A percentile compares a stretch with the other conserved stretches of the same genome.
phyloP scores from a whole-genome alignment of 1,140 invertebrate genomes.

The Drosophila arizonae region DNA sequence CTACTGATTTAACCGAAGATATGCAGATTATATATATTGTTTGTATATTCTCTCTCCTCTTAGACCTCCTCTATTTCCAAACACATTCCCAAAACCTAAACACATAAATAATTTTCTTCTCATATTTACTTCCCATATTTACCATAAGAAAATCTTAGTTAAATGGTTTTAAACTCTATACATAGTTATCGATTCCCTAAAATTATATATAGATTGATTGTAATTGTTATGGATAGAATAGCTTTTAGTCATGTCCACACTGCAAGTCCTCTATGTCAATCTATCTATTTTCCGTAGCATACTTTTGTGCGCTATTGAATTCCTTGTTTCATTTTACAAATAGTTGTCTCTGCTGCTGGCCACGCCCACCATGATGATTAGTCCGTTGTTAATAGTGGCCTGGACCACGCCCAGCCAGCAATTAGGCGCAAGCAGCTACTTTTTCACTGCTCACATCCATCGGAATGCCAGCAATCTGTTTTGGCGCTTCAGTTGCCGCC shows the following conservation, averaged over 20 bases:
- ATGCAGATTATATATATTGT: too few species aligned
- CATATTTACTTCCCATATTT: too few species aligned
- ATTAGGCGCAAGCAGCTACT: constrained; percentile 49
- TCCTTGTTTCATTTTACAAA: background rate
- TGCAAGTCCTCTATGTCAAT: background rate
- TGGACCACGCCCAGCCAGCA: constrained; percentile 43
- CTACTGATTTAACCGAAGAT: too few species aligned
- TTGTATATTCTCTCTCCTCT: too few species aligned
- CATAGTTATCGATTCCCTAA: too few species aligned
- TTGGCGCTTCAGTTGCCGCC: constrained; percentile 63
- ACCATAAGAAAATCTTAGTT: too few species aligned
- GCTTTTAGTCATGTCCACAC: background rate
- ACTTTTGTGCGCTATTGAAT: constrained; percentile 28
- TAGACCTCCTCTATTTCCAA: too few species aligned
- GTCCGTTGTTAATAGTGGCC: constrained; percentile 23
- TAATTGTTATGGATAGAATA: too few species aligned
- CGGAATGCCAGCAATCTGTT: constrained; percentile 67
- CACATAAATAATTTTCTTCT: too few species aligned
- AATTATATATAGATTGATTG: too few species aligned
- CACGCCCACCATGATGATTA: constrained; percentile 19
- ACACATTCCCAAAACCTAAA: too few species aligned
- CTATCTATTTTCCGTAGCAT: constrained; percentile 28
- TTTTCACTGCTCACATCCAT: constrained; percentile 38
- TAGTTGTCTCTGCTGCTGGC: background rate
- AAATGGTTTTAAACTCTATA: too few species aligned